Base-by-base conservation (phyloP, 1,140 invertebrate species). In the Papilio xuthus region DNA sequence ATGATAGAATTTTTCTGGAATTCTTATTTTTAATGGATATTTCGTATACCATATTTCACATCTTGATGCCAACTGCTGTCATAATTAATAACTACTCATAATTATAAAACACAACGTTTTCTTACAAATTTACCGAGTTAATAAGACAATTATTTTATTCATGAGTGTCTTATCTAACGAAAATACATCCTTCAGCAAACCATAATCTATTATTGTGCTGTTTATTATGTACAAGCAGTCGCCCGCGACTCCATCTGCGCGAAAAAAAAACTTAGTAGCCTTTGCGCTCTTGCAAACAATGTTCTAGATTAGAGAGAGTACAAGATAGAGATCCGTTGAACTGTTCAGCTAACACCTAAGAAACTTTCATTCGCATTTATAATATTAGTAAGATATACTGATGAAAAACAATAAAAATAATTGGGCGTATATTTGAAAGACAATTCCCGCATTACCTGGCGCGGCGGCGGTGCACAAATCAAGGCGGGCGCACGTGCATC, bases 401-500 rank as follows among this genome's bases (percentile, higher is more conserved):
- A n/a, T n/a, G 18, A 50, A 50, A 50, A 50, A 50, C 15, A 50
- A 50, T 20, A 20, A 56, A 60, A 12, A 50, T 79, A 63, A 67
- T 44, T 69, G 1, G 6, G 26, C 3, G 47, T 53, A 42, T 12
- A 2, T 78, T 42, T 6, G 4, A 26, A 75, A 42, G 60, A 41
- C 72, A 69, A 73, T 56, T 73, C 47, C 23, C 79, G 70, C 26
- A 63, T 82, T 82, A 80, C 79, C 79, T 81, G 80, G 78, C 78
- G 47, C 15, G 2, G 15, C 47, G 44, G 44, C 44, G 44, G 44
- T 18, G 60, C 44, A 41, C 77, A 78, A 74, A 79, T 78, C 67
- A 79, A 71, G 18, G 47, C 73, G 44, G 67, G 41, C 78, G 83
- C 85, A 85, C 86, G 86, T 87, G 85, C 85, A 74, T 53, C 84